A percentile compares a stretch with the other conserved stretches of the same genome.
Conservation (phyloP, 2,113 vertebrate genomes). For the Chlorodrepanis virens region DNA sequence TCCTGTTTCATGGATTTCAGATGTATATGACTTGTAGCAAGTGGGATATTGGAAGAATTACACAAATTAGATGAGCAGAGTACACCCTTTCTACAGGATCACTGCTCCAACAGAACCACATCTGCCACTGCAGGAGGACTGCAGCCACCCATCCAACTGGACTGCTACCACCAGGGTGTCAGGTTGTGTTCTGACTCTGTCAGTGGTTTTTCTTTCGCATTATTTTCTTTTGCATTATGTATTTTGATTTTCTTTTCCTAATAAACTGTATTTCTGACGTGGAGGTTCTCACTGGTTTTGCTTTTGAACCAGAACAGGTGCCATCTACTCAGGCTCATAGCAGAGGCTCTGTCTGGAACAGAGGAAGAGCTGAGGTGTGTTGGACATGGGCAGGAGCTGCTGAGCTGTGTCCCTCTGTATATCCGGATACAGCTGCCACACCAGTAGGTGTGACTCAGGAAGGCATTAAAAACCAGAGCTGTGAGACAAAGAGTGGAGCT, state of each 20-base stretch:
- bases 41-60: neutral
- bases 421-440: neutral
- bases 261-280: no score
- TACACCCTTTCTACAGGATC: no score
- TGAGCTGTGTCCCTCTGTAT: neutral
- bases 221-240: no score
- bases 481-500: neutral
- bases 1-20: neutral
- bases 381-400: neutral
- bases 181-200: no score
- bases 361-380: neutral
- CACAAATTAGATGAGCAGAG: neutral
- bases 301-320: neutral
- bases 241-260: no score
- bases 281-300: no score
- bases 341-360: neutral
- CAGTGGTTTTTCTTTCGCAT: no score
- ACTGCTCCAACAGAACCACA: no score
- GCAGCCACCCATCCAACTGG: no score
- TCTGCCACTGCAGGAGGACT: no score
- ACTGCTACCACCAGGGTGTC: no score
- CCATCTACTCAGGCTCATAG: neutral
- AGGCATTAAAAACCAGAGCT: neutral
- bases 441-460: fast-evolving
- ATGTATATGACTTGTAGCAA: neutral